Evolutionary conservation across 2,113 vertebrate genomes (phyloP).

Genomic region (Seriola aureovittata): DNA sequence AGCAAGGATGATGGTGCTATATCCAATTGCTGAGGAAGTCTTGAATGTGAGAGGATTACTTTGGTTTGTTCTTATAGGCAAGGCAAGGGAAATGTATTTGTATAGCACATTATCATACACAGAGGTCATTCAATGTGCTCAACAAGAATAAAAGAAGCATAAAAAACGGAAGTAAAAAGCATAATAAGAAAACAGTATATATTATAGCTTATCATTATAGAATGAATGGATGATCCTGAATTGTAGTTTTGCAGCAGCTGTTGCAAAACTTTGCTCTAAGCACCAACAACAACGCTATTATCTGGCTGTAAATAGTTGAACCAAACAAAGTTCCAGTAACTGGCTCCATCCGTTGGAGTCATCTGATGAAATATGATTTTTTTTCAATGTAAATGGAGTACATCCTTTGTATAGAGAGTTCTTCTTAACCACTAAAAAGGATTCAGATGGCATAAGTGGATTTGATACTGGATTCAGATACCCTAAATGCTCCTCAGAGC

Average conservation of each 20-base stretch:
- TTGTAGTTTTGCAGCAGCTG: too few species aligned
- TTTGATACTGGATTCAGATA: neutral
- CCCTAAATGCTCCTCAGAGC: neutral
- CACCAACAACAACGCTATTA: neutral
- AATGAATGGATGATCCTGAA: too few species aligned
- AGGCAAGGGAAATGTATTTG: too few species aligned
- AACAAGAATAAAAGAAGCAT: too few species aligned
- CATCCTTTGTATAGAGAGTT: neutral
- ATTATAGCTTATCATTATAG: too few species aligned
- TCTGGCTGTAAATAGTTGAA: constrained; percentile 14
- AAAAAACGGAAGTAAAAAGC: too few species aligned
- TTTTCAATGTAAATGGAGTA: neutral
- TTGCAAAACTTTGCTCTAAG: too few species aligned
- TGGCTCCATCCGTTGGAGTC: neutral
- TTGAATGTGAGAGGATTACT: too few species aligned
- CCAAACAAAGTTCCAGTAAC: neutral
- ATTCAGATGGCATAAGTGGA: neutral
- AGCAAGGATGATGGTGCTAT: neutral
- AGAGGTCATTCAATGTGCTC: too few species aligned
- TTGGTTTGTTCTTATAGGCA: too few species aligned
- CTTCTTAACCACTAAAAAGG: neutral
- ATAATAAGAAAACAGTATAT: too few species aligned
- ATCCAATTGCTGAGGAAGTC: neutral
- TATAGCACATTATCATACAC: too few species aligned
- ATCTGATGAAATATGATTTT: neutral